Evolutionary conservation across 2,888 invertebrate genomes (phyloP), one percentile per base, ranked within the genome.

Genomic region (Iselma pallidipennis): DNA sequence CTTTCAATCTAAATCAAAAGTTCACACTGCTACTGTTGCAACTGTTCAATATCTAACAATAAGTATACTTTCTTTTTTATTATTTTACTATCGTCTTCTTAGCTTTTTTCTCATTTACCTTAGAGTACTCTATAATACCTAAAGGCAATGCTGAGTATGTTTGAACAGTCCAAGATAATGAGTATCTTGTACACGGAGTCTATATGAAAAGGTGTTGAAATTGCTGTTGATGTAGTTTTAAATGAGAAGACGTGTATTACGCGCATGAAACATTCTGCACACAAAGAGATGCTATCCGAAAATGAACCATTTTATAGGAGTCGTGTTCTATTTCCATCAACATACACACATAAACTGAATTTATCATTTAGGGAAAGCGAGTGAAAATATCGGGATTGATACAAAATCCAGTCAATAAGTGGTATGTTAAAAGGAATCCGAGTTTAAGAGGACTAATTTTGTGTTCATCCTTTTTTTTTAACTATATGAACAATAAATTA

Each of bases 201-300:
- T 55, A 66, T 69, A 69, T 74, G 72, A 73, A 74, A 74, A 75
- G 74, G 76, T 76, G 76, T 75, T 71, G 72, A 75, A 76, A 76
- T 76, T 75, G 73, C 74, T 71, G 69, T 72, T 72, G 75, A 75
- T 73, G 73, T 74, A 70, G 73, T 70, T 69, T 68, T 71, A 71
- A 74, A 75, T 74, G 74, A 72, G 72, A 66, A 37, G 16, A 16
- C 16, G 71, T 71, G 65, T 64, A 68, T 70, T 69, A 71, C 66
- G 69, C 16, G 16, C 16, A 16, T 6, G 16, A 37, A 37, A 37
- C 16, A 37, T 37, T 37, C n/a, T 37, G 37, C 16, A 68, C 70
- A 74, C 71, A 74, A 74, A 73, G 72, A 73, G 73, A 74, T 72
- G 63, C 68, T 71, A 74, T 73, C 72, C 70, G 65, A 72, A 72